Percentiles rank a stretch among this genome's conserved stretches.
Conservation (phyloP, 2,888 invertebrate genomes). For the Rotaria macrura region DNA sequence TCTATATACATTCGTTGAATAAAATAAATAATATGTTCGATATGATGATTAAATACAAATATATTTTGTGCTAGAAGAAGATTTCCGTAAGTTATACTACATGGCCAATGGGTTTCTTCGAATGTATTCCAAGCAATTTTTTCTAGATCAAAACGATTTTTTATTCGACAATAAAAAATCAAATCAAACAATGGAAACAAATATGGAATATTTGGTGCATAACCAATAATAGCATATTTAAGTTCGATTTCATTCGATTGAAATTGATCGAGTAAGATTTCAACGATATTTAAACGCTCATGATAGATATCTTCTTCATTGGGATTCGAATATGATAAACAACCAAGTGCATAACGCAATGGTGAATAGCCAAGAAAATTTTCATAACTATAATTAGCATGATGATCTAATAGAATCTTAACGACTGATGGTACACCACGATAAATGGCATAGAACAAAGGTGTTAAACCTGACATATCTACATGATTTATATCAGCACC, state of each 20-base stretch:
- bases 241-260: neutral
- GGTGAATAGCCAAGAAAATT: conserved; percentile 20
- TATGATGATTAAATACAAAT: neutral
- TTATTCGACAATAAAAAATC: neutral
- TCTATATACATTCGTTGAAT: conserved; percentile 1
- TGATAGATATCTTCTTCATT: neutral
- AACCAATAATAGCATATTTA: neutral
- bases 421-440: neutral
- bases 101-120: neutral
- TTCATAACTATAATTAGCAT: conserved; percentile 6
- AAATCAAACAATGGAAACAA: conserved; percentile 22
- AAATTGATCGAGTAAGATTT: neutral
- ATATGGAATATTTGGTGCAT: neutral
- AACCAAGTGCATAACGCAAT: conserved; percentile 6
- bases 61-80: neutral
- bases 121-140: neutral
- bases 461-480: conserved; percentile 10
- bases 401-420: neutral
- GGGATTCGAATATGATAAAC: neutral
- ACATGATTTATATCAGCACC: neutral
- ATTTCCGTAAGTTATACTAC: neutral
- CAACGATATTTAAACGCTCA: neutral
- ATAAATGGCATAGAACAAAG: neutral
- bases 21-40: conserved; percentile 14
- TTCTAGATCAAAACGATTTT: neutral